Evolutionary conservation across 2,797 vertebrate species (phyloP).

Genomic region (Hydrolagus colliei): DNA sequence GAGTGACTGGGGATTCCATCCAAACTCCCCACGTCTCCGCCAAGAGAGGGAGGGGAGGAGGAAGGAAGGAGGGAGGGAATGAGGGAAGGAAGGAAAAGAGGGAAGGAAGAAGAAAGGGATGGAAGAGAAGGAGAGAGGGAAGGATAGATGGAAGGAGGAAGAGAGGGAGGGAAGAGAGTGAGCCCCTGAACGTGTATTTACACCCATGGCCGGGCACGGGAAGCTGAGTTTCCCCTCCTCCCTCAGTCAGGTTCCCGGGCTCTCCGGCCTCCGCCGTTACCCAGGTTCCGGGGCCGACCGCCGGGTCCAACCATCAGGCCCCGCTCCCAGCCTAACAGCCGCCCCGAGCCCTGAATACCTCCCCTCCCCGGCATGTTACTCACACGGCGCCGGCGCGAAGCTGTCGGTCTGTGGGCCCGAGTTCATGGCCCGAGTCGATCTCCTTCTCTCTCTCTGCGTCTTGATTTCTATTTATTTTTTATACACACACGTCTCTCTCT

Average conservation of each 20-base stretch:
- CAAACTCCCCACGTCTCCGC: no score
- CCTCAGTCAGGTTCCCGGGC: slow-evolving; percentile 10
- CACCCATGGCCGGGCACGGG: neutral
- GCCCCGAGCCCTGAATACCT: slow-evolving; percentile 16
- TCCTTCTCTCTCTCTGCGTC: neutral
- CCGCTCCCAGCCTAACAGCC: neutral
- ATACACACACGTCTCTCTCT: no score
- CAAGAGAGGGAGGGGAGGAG: no score
- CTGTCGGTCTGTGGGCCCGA: neutral
- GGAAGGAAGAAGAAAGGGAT: no score
- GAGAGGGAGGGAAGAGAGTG: neutral
- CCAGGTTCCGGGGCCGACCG: slow-evolving; percentile 20
- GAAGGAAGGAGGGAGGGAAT: no score
- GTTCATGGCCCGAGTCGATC: neutral
- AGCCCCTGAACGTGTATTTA: slow-evolving; percentile 13
- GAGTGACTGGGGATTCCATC: no score
- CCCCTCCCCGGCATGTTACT: neutral
- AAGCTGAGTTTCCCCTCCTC: slow-evolving; percentile 23
- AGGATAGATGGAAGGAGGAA: no score
- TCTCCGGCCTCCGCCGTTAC: neutral
- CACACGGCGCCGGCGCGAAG: slow-evolving; percentile 21
- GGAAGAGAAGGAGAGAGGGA: no score
- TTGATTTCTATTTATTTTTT: neutral
- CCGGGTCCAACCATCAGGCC: neutral
- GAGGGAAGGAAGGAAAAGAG: no score